phyloP scores from a whole-genome alignment of 1,140 invertebrate genomes.

The Sinella curviseta region DNA sequence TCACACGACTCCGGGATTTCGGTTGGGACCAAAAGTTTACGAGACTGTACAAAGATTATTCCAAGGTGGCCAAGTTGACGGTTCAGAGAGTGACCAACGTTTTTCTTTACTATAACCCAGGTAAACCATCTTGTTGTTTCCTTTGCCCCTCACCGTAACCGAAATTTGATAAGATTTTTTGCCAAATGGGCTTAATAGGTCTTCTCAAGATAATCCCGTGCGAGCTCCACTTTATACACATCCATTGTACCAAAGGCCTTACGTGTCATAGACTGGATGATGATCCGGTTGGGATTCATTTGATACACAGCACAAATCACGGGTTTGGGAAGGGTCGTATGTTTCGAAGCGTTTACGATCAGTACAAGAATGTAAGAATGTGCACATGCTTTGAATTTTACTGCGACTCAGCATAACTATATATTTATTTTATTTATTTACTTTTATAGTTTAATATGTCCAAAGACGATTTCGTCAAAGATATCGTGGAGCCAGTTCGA shows the following conservation, averaged over 20 bases:
- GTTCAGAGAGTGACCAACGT: background rate
- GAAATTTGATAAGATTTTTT: background rate
- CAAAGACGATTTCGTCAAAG: too few species aligned
- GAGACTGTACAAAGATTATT: constrained; percentile 79
- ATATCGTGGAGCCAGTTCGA: too few species aligned
- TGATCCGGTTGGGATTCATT: background rate
- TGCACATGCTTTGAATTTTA: too few species aligned
- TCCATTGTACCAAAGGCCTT: background rate
- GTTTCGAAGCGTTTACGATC: background rate
- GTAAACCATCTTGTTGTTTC: background rate
- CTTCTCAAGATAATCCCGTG: background rate
- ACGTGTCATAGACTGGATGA: background rate
- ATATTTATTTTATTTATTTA: too few species aligned
- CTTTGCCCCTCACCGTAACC: background rate
- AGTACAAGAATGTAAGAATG: background rate
- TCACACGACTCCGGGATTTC: constrained; percentile 83
- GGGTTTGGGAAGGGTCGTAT: background rate
- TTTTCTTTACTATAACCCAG: background rate
- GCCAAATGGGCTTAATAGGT: background rate
- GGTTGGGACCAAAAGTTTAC: constrained; percentile 80
- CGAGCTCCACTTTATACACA: background rate
- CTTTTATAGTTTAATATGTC: too few species aligned
- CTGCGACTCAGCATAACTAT: too few species aligned
- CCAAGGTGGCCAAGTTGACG: background rate
- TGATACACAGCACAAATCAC: background rate